Base-by-base conservation (phyloP, 2,797 vertebrate genomes). In the Saxicola maurus region DNA sequence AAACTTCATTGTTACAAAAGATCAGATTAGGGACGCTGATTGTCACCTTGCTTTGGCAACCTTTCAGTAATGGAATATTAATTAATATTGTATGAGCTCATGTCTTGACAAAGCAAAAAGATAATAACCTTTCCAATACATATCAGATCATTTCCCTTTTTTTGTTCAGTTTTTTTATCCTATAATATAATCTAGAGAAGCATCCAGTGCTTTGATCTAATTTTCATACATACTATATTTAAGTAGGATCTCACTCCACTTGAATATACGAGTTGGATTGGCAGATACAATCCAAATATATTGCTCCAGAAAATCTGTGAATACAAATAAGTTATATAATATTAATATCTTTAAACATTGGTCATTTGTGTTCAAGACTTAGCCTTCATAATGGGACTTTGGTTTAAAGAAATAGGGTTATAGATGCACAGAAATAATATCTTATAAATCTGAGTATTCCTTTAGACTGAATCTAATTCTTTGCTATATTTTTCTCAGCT, bases 11-110 rank as follows among this genome's bases (percentile, higher is more conserved):
- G 12, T 82, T 85, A 71, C 59, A 60, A 92, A 90, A 56, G 53
- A 51, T 83, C 76, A 77, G 25, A 83, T 60, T 74, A 91, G 38
- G 76, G 9, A 52, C 19, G 25, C 33, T 69, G 62, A 69, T 90
- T 91, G 51, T 75, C 53, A 87, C 59, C 49, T 94, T 89, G 60
- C 61, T 90, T 87, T 91, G 69, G 49, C 52, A 83, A 30, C 16
- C 28, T 87, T 89, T 89, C 49, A 75, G 46, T 75, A 86, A 46
- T 7, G 82, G 65, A 71, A 40, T 94, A 87, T 94, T 94, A 74
- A 74, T 93, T 55, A 90, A 40, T 95, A 66, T 74, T 79, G 2
- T 59, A 81, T 79, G 93, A 87, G 30, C 46, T 71, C 9, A 31
- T 30, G 31, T 72, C 67, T 82, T 91, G 79, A 75, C 88, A 88